These are phyloP conservation scores for Chionoecetes opilio DNA, from an alignment of 1,140 invertebrate genomes.

Conservation along the genomic window DNA sequence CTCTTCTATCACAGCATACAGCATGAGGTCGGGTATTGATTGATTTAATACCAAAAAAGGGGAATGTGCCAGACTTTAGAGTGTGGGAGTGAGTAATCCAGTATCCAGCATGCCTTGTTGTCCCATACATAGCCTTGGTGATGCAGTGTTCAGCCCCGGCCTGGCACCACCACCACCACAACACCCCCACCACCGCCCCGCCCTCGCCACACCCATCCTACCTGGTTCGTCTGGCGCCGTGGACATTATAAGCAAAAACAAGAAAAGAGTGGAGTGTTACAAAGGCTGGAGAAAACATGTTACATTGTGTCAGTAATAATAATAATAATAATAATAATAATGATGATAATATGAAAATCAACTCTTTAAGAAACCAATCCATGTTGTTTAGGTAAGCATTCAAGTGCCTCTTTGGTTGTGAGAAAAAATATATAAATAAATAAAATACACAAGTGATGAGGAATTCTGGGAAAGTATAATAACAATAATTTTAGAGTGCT, in stretches of 20 bases:
- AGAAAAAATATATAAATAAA: not conserved
- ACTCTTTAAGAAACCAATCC: no score
- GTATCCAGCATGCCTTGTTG: no score
- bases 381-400: no score
- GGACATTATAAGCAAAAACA: constrained; percentile 38
- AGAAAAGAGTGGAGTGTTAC: constrained; percentile 42
- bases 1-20: no score
- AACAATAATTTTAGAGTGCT: no score
- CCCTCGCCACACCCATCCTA: constrained; percentile 48
- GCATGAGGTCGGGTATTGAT: no score
- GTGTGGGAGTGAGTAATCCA: not conserved
- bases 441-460: not conserved
- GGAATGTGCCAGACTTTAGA: no score
- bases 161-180: not conserved
- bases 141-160: not conserved
- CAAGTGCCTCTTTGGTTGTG: no score
- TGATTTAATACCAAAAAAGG: no score
- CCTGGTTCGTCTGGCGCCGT: constrained; percentile 32
- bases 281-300: not conserved
- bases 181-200: not conserved
- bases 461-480: no score
- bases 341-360: not conserved
- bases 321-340: constrained; percentile 48
- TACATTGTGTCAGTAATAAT: not conserved
- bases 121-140: no score